Base-by-base conservation (phyloP, 2,888 invertebrate genomes). In the Blera fallax region DNA sequence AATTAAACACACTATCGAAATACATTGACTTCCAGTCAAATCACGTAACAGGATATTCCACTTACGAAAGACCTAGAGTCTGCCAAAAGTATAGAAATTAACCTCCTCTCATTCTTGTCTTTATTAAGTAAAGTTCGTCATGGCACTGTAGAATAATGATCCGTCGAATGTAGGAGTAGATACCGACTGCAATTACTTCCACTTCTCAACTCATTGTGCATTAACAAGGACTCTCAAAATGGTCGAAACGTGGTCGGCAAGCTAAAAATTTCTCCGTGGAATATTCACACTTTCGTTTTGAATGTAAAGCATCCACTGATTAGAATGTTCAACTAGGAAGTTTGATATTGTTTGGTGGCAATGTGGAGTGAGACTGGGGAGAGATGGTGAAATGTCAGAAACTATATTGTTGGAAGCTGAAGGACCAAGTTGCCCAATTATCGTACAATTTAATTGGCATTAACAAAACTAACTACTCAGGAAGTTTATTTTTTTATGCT, bases 371-470 rank as follows among this genome's bases (percentile, higher is more conserved):
- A 24, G 52, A 60, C 10, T 6, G 58, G 27, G 45, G 27, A n/a
- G n/a, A n/a, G n/a, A n/a, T 24, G 2, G 24, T 24, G 24, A 24
- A 24, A 24, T 24, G 24, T 2, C 32, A 32, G 21, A 18, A 67
- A 40, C 52, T 40, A 56, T 65, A 65, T 48, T 85, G 64, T 80
- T 80, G 80, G 69, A 70, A 74, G 74, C 58, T 54, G 76, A 65
- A 80, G 84, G 80, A 85, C 74, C 40, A 85, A 85, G 60, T 85
- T 85, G 70, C 58, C 70, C 85, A 85, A 85, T 85, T 85, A 85
- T 62, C 81, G 85, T 85, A 80, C 84, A 80, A 80, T 85, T 81
- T 85, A 81, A 85, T 81, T 85, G 70, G 24, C 14, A 58, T 70
- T 70, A 70, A 69, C 54, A 67, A 45, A 67, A 76, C 27, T 73